Evolutionary conservation across 2,113 vertebrate genomes (phyloP), one percentile per base, ranked within the genome.

Genomic region (Progne subis): DNA sequence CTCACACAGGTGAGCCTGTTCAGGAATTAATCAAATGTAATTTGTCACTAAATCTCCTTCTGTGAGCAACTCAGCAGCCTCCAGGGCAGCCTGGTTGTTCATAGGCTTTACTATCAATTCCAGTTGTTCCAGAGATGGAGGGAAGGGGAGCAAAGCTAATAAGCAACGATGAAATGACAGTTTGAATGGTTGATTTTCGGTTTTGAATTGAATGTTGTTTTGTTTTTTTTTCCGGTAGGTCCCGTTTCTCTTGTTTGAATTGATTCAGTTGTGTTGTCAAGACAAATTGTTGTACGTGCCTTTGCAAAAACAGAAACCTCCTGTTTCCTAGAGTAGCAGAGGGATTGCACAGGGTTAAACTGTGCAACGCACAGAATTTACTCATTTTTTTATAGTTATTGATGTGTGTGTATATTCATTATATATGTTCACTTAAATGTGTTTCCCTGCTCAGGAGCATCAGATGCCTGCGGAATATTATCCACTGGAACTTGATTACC

Each of bases 401-500:
- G 52, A 32, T 14, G 2, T 43, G 14, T 56, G 32, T 82, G 1
- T 37, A 3, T 70, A 34, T 67, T 59, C 26, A 19, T 32, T 59
- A 0, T 18, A 4, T 47, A 3, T 46, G 39, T 43, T 64, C 14
- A 44, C 41, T 88, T 6, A 18, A 25, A 10, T 65, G 5, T 49
- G 11, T 86, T 92, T 65, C 83, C 55, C 65, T 82, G 70, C 72
- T 39, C 88, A 99, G 99, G 98, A 99, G 99, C 93, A 99, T 99
- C 88, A 97, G 99, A 94, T 99, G 99, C 94, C 98, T 99, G 75
- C 96, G 99, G 87, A 99, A 99, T 47, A 99, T 99, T 87, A 99
- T 99, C 96, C 99, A 99, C 97, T 99, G 99, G 99, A 99, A 99
- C 94, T 50, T 99, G 95, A 99, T 99, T 93, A 98, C 99, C 80